Percentiles rank a stretch among this genome's conserved stretches.
These are phyloP conservation scores for Turdus rufiventris DNA, from an alignment of 2,113 vertebrate species.

Conservation along the genomic window DNA sequence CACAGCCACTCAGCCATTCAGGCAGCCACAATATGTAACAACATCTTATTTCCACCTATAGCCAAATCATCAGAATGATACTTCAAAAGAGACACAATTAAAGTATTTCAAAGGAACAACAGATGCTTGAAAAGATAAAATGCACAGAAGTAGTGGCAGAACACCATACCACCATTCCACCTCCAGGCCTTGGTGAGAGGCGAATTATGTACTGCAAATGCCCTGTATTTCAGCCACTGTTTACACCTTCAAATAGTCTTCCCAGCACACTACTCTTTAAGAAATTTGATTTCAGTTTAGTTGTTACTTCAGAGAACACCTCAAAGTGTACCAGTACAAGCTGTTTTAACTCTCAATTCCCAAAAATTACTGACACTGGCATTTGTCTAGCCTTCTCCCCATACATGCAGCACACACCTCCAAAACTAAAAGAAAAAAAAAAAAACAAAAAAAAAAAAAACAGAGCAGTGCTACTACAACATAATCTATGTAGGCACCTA, in stretches of 20 bases:
- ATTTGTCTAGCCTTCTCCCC: background rate
- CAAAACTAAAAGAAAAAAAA: background rate
- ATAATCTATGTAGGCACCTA: background rate
- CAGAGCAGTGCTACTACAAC: background rate
- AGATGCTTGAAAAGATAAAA: background rate
- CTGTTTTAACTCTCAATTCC: background rate
- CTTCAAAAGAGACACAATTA: background rate
- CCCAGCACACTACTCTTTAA: background rate
- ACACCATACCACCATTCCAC: background rate
- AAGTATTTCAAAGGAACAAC: background rate
- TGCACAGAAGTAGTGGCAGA: background rate
- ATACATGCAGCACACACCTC: background rate
- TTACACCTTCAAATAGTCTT: background rate
- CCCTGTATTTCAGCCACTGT: background rate
- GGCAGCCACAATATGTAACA: background rate
- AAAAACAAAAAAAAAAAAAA: background rate
- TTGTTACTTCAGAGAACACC: background rate
- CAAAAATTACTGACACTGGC: background rate
- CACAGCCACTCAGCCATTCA: background rate
- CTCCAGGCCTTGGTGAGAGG: background rate
- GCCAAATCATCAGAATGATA: rapidly evolving
- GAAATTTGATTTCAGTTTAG: background rate
- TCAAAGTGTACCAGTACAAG: background rate
- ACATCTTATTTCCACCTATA: background rate
- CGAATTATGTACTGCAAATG: background rate